A percentile compares a stretch with the other conserved stretches of the same genome.
phyloP scores from a whole-genome alignment of 2,888 invertebrate genomes.

The Chirona hameri region DNA sequence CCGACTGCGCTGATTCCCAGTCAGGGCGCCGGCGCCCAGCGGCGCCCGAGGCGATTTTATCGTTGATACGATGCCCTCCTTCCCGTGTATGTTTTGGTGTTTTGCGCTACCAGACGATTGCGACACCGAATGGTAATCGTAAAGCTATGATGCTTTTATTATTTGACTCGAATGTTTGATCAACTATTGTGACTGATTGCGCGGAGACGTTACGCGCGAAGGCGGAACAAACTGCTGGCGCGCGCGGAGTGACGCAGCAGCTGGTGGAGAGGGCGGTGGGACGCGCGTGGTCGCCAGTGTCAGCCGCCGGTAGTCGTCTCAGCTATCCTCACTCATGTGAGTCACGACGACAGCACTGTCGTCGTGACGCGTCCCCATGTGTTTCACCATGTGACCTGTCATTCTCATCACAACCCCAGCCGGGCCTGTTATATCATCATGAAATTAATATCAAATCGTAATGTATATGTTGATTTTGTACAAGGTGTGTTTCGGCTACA shows the following conservation, averaged over 20 bases:
- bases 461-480: too few relatives aligned
- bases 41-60: not conserved
- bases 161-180: not conserved
- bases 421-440: constrained; percentile 3
- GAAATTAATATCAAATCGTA: constrained; percentile 5
- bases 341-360: too few relatives aligned
- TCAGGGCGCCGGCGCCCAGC: too few relatives aligned
- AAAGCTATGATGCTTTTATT: not conserved
- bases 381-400: not conserved
- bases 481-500: too few relatives aligned
- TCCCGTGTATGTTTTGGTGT: not conserved
- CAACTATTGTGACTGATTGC: not conserved
- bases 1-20: not conserved
- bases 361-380: not conserved
- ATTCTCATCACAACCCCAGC: not conserved
- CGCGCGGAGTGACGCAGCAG: too few relatives aligned
- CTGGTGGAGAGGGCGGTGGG: not conserved
- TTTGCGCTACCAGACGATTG: not conserved
- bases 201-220: not conserved
- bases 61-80: not conserved
- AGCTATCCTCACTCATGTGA: not conserved
- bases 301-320: not conserved
- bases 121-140: not conserved
- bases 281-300: not conserved
- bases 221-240: not conserved